Percentiles rank a stretch among this genome's conserved stretches.
phyloP scores from a whole-genome alignment of 2,797 vertebrate species.

The Tragelaphus eurycerus region DNA sequence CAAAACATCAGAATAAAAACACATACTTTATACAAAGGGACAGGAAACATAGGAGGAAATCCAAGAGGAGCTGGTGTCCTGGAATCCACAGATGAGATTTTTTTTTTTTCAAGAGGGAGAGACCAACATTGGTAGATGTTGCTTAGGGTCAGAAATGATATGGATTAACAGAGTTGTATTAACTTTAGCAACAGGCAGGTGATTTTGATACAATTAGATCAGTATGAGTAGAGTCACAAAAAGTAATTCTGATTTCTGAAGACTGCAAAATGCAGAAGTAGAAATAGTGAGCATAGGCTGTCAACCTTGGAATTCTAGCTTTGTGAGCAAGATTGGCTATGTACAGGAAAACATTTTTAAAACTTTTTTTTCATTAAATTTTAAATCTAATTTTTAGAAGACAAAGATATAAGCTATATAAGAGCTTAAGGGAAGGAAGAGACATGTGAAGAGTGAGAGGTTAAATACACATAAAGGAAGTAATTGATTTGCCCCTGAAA shows the following conservation, averaged over 20 bases:
- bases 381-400: not conserved
- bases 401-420: not conserved
- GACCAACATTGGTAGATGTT: not conserved
- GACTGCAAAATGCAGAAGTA: not conserved
- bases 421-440: not conserved
- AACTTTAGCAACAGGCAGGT: not conserved
- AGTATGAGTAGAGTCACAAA: not conserved
- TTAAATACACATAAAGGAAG: not conserved
- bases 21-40: not conserved
- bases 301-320: not conserved
- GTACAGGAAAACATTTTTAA: not conserved
- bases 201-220: not conserved
- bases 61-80: not conserved
- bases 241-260: not conserved
- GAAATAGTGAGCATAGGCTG: not conserved
- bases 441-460: not conserved
- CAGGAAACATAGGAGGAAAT: not conserved
- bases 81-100: not conserved
- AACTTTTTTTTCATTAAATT: not conserved
- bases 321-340: fast-evolving
- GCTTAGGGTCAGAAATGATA: not conserved
- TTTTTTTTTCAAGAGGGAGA: not conserved
- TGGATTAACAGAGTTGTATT: not conserved
- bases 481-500: not conserved
- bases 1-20: not conserved